Evolutionary conservation across 2,888 invertebrate genomes (phyloP).

Genomic region (Cryptocheilus praepositus): DNA sequence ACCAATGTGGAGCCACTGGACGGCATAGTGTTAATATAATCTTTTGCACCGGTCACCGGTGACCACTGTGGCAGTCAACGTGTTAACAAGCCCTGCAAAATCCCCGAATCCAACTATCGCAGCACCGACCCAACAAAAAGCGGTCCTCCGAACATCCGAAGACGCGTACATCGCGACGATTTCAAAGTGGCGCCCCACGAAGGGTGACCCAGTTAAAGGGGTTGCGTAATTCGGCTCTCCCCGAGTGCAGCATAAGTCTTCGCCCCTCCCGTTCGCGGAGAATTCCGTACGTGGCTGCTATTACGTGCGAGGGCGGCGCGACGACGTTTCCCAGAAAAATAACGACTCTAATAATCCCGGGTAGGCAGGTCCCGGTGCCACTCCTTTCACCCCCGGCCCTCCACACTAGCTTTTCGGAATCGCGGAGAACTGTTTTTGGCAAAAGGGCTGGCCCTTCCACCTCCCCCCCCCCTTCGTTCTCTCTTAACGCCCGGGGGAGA

Average conservation of each 20-base stretch:
- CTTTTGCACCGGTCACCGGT: too few species aligned
- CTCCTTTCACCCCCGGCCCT: conserved; percentile 27
- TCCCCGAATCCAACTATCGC: too few species aligned
- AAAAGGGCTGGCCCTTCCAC: conserved; percentile 33
- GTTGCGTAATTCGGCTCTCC: conserved; percentile 38
- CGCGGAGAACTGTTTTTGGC: conserved; percentile 53
- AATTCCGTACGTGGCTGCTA: conserved; percentile 41
- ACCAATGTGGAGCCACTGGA: too few species aligned
- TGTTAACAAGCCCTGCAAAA: too few species aligned
- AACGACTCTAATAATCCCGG: conserved; percentile 65
- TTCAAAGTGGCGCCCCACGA: background rate
- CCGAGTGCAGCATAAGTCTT: conserved; percentile 36
- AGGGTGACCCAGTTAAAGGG: conserved; percentile 31
- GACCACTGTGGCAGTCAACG: too few species aligned
- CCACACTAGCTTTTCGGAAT: conserved; percentile 52
- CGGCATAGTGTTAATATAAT: too few species aligned
- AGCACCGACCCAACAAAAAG: too few species aligned
- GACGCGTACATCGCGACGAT: background rate
- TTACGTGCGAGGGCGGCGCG: conserved; percentile 29
- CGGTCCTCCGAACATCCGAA: too few species aligned
- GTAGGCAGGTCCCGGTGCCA: conserved; percentile 46
- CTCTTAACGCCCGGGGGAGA: conserved; percentile 43
- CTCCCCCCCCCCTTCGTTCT: conserved; percentile 33
- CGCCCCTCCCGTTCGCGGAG: conserved; percentile 22
- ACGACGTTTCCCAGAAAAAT: conserved; percentile 59